Conservation (phyloP, 2,888 invertebrate genomes). For the Heliconius ethilla region DNA sequence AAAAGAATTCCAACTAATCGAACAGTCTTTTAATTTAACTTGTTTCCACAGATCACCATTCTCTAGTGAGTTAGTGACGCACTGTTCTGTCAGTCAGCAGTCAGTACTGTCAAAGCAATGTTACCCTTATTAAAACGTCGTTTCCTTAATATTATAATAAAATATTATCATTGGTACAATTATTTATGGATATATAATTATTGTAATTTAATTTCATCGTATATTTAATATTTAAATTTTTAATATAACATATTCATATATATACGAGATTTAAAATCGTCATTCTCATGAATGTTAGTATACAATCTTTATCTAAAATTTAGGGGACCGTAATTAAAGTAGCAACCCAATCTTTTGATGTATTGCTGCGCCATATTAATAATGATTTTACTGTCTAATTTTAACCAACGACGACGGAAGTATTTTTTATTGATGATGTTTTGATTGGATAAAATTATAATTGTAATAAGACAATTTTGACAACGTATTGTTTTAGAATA, state of each 20-base stretch:
- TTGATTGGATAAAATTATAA: constrained; percentile 6
- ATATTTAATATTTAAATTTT: no score
- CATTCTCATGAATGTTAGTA: no score
- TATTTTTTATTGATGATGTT: background rate
- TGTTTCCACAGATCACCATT: constrained; percentile 24
- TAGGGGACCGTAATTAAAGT: background rate
- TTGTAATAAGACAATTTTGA: no score
- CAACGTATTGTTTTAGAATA: background rate
- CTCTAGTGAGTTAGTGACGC: background rate
- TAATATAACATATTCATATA: no score
- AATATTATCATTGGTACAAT: background rate
- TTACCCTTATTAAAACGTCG: background rate
- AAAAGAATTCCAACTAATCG: constrained; percentile 27
- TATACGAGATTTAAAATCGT: no score
- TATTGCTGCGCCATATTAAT: background rate
- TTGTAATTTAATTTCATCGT: background rate
- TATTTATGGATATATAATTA: background rate
- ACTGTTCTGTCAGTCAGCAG: constrained; percentile 27
- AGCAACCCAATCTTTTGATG: background rate
- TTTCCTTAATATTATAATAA: background rate
- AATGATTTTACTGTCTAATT: background rate
- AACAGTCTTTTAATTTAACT: constrained; percentile 30
- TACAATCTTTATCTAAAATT: background rate
- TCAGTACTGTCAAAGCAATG: constrained; percentile 15
- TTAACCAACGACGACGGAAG: background rate